Evolutionary conservation across 2,113 vertebrate species (phyloP), one percentile per base, ranked within the genome.

Genomic region (Callipepla californica): DNA sequence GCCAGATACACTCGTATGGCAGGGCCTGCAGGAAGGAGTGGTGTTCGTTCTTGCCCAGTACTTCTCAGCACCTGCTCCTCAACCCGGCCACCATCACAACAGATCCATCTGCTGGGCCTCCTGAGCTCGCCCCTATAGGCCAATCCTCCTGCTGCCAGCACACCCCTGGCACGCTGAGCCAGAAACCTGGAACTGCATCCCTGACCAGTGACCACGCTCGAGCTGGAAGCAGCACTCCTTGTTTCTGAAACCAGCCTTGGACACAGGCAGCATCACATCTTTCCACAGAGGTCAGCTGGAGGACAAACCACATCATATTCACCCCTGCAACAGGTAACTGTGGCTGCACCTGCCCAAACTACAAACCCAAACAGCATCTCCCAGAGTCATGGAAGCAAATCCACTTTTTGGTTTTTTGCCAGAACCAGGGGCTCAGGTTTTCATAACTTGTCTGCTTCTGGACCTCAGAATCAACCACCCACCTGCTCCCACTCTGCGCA

Each of bases 161-260:
- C 2, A 2, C 23, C 17, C 42, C 28, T 1, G 1, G 7, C 21
- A 32, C 0, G 2, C 34, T 5, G 26, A 1, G 2, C 22, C 48
- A 30, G 15, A 42, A 34, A 44, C 59, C 77, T 25, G 2, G 6
- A 45, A 59, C 72, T 3, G 4, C 14, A 69, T 47, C 11, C 69
- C n/a, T 47, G 62, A 22, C 34, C 25, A 66, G 26, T 9, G 30
- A 25, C 48, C 20, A 3, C 0, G 1, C 44, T 36, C 30, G 6
- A 36, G 48, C 79, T 26, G 48, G 57, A 36, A 36, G 58, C 42
- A 13, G 32, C 2, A 0, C 28, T 73, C 65, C 59, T 16, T 1
- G 1, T 8, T 68, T 30, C 22, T 5, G n/a, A 30, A 38, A 42
- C 57, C 47, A 11, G 70, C 26, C 28, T 38, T 0, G 0, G 67